Evolutionary conservation across 2,888 invertebrate genomes (phyloP), one percentile per base, ranked within the genome.

Genomic region (Pyrocoelia pectoralis): DNA sequence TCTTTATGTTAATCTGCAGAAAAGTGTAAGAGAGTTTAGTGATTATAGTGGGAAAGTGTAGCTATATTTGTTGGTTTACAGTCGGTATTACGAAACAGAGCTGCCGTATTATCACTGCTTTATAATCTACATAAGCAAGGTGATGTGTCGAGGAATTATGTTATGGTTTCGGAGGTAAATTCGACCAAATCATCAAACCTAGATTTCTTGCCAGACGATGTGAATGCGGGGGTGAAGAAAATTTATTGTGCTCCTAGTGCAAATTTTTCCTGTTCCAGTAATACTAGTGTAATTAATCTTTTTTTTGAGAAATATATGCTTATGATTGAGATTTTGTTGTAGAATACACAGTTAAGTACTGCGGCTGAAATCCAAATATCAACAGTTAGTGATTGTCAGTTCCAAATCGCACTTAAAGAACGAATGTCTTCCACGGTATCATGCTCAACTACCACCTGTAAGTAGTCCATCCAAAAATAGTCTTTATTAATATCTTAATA

Each of bases 1-100:
- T 19, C 64, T 80, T 3, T 79, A 79, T 63, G 70, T 76, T 5
- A 77, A 71, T 64, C 66, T 81, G 29, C 75, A 76, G 52, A 79
- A 79, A 70, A 75, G 75, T 33, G 79, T 80, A 74, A 70, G 70
- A 8, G 13, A 48, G 5, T 33, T 33, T 8, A 52, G 2, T 13
- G 28, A 24, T 10, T 13, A 9, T 18, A 29, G n/a, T 50, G 6
- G 12, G n/a, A n/a, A 19, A 17, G 10, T 28, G 12, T 12, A 19
- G n/a, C 12, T 24, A 6, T 24, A n/a, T 4, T 48, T 19, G 14
- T 50, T 46, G 24, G 6, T 24, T 56, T 68, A 74, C 67, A 79
- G 79, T 72, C 69, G 43, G 73, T 77, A 38, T 71, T 80, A 13
- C 72, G 73, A 59, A 73, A 78, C 57, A 75, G 76, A 66, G 72